Conservation (phyloP, 2,888 invertebrate species). For the Mimas tiliae region DNA sequence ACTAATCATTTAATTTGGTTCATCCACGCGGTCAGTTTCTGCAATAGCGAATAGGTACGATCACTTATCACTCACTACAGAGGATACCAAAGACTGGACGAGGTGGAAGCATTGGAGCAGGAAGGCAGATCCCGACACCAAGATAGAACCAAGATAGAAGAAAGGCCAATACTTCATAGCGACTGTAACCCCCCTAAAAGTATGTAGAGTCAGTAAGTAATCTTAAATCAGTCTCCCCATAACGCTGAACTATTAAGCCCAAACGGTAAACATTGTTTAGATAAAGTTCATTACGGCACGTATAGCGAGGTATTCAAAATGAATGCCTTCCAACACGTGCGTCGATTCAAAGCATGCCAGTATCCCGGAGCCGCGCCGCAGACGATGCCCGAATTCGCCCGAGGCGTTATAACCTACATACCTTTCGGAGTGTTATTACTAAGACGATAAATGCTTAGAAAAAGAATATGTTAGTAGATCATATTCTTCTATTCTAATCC, state of each 20-base stretch:
- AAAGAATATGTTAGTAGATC: constrained; percentile 10
- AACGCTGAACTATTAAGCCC: too few species aligned
- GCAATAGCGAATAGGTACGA: neutral
- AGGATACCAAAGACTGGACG: too few species aligned
- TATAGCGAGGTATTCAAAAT: neutral
- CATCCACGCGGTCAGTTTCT: neutral
- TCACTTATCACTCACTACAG: too few species aligned
- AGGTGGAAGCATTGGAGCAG: too few species aligned
- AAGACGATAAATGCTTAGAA: neutral
- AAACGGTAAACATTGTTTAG: neutral
- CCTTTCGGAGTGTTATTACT: constrained; percentile 13
- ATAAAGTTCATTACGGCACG: constrained; percentile 1
- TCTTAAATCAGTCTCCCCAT: neutral
- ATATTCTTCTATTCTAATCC: too few species aligned
- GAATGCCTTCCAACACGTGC: constrained; percentile 18
- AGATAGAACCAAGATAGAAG: too few species aligned
- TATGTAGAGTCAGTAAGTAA: too few species aligned
- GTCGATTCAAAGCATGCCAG: constrained; percentile 14
- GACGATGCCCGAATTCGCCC: constrained; percentile 5
- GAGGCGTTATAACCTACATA: constrained; percentile 17
- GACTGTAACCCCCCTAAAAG: too few species aligned
- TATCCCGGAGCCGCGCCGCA: constrained; percentile 9
- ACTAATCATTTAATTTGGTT: constrained; percentile 1
- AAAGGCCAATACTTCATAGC: too few species aligned
- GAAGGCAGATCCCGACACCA: too few species aligned